Conservation (phyloP, 2,888 invertebrate genomes). For the Blomia tropicalis region DNA sequence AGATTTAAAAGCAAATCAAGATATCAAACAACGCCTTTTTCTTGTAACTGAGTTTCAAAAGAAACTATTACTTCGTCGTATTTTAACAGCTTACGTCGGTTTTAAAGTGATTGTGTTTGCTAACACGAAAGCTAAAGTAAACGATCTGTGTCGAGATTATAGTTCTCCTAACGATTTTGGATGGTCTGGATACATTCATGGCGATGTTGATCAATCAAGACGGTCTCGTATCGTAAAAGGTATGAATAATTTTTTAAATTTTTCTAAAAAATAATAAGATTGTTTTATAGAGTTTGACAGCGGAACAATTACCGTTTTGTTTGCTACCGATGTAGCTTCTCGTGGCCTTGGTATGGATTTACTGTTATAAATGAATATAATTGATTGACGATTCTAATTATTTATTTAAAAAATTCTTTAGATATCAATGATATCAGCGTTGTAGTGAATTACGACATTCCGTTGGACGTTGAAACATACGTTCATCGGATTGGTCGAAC, state of each 20-base stretch:
- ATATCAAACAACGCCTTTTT: conserved; percentile 3
- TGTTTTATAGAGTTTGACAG: conserved; percentile 33
- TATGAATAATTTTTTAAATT: background rate
- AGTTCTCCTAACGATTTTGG: background rate
- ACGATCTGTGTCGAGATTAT: background rate
- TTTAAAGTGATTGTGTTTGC: conserved; percentile 6
- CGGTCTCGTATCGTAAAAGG: conserved; percentile 23
- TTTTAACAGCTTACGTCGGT: background rate
- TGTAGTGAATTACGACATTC: conserved; percentile 29
- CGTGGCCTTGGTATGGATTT: conserved; percentile 37
- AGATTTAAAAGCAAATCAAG: background rate
- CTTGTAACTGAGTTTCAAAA: background rate
- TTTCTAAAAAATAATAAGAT: background rate
- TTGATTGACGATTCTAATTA: background rate
- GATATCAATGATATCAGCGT: conserved; percentile 25
- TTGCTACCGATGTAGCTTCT: conserved; percentile 41
- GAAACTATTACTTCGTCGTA: background rate
- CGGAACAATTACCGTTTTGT: conserved; percentile 36
- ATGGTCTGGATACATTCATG: conserved; percentile 24
- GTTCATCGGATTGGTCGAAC: conserved; percentile 29
- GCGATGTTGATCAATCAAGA: conserved; percentile 23
- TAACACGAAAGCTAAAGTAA: background rate
- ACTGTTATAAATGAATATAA: background rate
- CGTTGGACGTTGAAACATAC: conserved; percentile 28
- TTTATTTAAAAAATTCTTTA: background rate